A percentile compares a stretch with the other conserved stretches of the same genome.
phyloP scores from a whole-genome alignment of 2,113 vertebrate genomes.

The Cyanoramphus novaezelandiae region DNA sequence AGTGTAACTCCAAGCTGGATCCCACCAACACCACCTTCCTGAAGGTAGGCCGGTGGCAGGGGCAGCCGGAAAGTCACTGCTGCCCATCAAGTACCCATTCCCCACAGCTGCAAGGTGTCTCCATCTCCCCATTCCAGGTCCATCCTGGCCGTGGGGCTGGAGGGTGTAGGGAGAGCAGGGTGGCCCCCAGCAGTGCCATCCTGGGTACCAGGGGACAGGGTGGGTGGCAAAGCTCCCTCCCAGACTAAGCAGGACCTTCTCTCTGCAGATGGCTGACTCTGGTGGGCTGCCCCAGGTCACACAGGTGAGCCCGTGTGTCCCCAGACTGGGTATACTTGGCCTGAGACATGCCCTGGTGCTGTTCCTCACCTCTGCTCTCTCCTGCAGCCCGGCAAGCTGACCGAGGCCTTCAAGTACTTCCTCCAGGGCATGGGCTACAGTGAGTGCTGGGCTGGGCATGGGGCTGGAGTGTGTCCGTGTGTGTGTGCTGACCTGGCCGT shows the following conservation, averaged over 20 bases:
- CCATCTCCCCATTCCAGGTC: not conserved
- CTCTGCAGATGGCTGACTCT: slow-evolving; percentile 94
- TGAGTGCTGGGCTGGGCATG: slow-evolving; percentile 74
- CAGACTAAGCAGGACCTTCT: not conserved
- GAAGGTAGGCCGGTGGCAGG: slow-evolving; percentile 78
- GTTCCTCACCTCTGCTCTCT: not conserved
- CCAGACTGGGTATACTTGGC: not conserved
- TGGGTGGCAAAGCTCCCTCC: not conserved
- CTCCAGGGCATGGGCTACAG: slow-evolving; percentile 99
- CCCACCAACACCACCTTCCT: slow-evolving; percentile 96
- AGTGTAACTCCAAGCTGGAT: slow-evolving; percentile 98
- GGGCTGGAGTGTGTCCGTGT: rapidly evolving
- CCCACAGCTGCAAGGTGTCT: not conserved
- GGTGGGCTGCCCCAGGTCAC: slow-evolving; percentile 96
- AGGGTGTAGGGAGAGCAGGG: not conserved
- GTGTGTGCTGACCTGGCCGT: not conserved
- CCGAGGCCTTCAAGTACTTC: slow-evolving; percentile 98
- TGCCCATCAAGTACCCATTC: not conserved
- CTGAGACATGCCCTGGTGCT: not conserved
- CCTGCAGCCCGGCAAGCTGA: slow-evolving; percentile 91
- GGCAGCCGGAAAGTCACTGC: rapidly evolving
- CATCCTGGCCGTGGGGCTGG: not conserved
- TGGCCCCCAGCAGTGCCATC: not conserved
- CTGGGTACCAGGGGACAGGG: not conserved
- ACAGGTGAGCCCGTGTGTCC: slow-evolving; percentile 81